Evolutionary conservation across 2,888 invertebrate genomes (phyloP).

Genomic region (Allophyes oxyacanthae): DNA sequence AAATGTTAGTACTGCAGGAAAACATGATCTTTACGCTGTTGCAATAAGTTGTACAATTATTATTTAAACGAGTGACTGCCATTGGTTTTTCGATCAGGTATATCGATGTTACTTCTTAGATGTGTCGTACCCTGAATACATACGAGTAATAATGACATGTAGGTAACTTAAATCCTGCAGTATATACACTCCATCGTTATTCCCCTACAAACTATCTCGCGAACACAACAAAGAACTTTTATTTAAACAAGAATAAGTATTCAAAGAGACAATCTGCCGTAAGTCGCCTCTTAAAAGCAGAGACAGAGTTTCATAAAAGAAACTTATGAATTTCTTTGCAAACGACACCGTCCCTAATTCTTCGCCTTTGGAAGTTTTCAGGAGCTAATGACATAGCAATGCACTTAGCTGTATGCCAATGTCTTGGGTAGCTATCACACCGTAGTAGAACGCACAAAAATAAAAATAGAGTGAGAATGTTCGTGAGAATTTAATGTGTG

Average conservation of each 20-base stretch:
- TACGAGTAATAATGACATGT: too few species aligned
- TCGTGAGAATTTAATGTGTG: too few species aligned
- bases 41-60: too few species aligned
- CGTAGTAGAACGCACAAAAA: constrained; percentile 10
- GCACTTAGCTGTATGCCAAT: constrained; percentile 70
- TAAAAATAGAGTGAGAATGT: too few species aligned
- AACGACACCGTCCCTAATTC: constrained; percentile 57
- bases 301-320: constrained; percentile 51
- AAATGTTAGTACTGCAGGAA: too few species aligned
- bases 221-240: constrained; percentile 46
- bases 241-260: constrained; percentile 53
- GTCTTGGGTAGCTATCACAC: constrained; percentile 53
- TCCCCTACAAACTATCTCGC: constrained; percentile 21
- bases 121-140: too few species aligned
- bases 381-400: constrained; percentile 75
- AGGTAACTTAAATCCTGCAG: constrained; percentile 2
- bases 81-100: too few species aligned
- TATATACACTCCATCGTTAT: constrained; percentile 14
- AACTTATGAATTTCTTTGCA: constrained; percentile 64
- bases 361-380: constrained; percentile 59
- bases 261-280: constrained; percentile 47
- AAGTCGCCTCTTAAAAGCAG: constrained; percentile 42
- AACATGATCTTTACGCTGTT: too few species aligned
- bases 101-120: too few species aligned
- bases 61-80: too few species aligned